Conservation (phyloP, 1,140 invertebrate species). For the Leptopilina boulardi region DNA sequence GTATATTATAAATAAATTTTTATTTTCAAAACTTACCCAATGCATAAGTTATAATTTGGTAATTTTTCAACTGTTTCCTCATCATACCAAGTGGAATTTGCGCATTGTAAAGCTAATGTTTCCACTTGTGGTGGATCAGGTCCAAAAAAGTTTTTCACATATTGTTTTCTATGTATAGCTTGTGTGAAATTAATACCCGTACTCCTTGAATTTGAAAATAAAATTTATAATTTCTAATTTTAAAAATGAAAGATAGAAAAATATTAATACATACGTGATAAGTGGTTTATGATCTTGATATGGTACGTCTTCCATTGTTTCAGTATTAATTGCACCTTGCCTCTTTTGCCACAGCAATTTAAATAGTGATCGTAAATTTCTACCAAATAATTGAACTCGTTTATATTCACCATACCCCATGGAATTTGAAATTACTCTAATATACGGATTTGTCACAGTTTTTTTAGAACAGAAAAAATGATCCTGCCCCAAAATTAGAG, state of each 20-base stretch:
- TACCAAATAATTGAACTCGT: constrained; percentile 60
- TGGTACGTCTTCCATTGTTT: constrained; percentile 17
- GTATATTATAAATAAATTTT: constrained; percentile 9
- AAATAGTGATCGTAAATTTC: constrained; percentile 62
- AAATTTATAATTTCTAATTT: too few relatives aligned
- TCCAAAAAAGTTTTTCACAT: constrained; percentile 58
- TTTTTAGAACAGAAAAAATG: constrained; percentile 66
- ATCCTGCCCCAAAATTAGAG: constrained; percentile 57
- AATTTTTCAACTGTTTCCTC: constrained; percentile 44
- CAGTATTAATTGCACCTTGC: constrained; percentile 45
- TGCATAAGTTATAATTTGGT: constrained; percentile 46
- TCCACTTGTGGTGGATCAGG: constrained; percentile 59
- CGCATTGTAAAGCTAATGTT: constrained; percentile 50
- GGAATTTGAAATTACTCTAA: constrained; percentile 49
- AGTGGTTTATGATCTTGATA: background rate
- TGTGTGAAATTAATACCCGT: constrained; percentile 66
- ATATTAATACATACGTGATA: constrained; percentile 35
- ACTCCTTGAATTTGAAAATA: constrained; percentile 48
- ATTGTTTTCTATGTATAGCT: constrained; percentile 57
- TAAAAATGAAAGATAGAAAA: too few relatives aligned
- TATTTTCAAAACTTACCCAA: constrained; percentile 53
- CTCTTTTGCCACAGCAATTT: constrained; percentile 58
- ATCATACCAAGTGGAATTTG: constrained; percentile 45
- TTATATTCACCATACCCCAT: constrained; percentile 56
- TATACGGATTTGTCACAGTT: constrained; percentile 38